Evolutionary conservation across 2,113 vertebrate genomes (phyloP).

Genomic region (Chrysemys picta): DNA sequence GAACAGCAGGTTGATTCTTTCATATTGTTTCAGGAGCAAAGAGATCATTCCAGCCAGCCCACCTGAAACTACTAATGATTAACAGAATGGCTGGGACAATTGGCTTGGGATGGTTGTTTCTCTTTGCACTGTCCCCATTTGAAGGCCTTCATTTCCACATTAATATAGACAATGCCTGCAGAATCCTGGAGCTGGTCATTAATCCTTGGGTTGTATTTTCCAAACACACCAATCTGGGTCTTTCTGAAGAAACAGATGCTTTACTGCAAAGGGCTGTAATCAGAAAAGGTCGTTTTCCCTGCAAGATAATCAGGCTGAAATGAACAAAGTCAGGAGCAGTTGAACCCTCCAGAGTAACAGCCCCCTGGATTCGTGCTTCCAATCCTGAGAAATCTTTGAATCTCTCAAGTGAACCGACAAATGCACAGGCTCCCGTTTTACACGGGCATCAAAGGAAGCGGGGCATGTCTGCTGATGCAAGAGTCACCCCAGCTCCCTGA

Average conservation of each 20-base stretch:
- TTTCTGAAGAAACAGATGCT: not conserved
- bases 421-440: too few relatives aligned
- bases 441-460: too few relatives aligned
- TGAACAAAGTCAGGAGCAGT: not conserved
- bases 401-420: too few relatives aligned
- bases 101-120: not conserved
- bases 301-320: not conserved
- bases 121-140: rapidly evolving
- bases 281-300: not conserved
- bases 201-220: not conserved
- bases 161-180: rapidly evolving
- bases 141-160: not conserved
- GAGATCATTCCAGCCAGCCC: rapidly evolving
- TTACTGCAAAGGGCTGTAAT: not conserved
- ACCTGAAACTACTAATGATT: rapidly evolving
- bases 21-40: not conserved
- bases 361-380: not conserved
- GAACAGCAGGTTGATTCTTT: not conserved
- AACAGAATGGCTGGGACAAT: not conserved
- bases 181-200: too few relatives aligned
- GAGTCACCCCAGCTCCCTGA: too few relatives aligned
- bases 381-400: too few relatives aligned
- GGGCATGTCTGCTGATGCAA: too few relatives aligned
- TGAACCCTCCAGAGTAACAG: not conserved
- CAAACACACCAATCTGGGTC: not conserved